Percentiles rank a stretch among this genome's conserved stretches.
Evolutionary conservation across 1,140 invertebrate species (phyloP).

Genomic region (Protaetia brevitarsis): DNA sequence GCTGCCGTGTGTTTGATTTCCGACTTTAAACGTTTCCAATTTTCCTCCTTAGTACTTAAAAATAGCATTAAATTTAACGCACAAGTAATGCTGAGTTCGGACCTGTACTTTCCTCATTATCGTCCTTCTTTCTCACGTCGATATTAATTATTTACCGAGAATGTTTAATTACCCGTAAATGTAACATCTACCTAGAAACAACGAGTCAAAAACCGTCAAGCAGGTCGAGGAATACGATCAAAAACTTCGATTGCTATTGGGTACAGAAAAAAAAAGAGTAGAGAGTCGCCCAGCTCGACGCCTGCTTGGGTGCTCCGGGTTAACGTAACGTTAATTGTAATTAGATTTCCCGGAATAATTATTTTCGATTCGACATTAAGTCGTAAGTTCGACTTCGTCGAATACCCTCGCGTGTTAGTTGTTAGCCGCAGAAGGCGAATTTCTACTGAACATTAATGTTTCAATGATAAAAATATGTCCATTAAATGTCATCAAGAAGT

Average conservation of each 20-base stretch:
- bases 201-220: background rate
- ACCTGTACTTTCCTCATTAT: background rate
- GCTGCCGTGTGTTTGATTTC: no score
- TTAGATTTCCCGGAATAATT: background rate
- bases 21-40: no score
- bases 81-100: no score
- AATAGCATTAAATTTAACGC: no score
- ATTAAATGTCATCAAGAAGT: no score
- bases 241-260: background rate
- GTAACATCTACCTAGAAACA: conserved; percentile 2
- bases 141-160: conserved; percentile 9
- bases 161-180: conserved; percentile 12
- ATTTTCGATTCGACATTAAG: background rate
- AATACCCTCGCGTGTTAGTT: no score
- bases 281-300: background rate
- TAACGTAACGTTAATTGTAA: conserved; percentile 2
- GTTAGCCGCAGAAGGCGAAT: no score
- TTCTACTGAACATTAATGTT: no score
- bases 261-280: background rate
- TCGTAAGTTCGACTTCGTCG: no score
- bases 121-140: background rate
- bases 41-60: no score
- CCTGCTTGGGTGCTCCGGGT: background rate
- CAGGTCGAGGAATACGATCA: background rate
- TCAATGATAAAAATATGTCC: no score